Conservation (phyloP, 2,113 vertebrate genomes). For the Poicephalus meyeri region DNA sequence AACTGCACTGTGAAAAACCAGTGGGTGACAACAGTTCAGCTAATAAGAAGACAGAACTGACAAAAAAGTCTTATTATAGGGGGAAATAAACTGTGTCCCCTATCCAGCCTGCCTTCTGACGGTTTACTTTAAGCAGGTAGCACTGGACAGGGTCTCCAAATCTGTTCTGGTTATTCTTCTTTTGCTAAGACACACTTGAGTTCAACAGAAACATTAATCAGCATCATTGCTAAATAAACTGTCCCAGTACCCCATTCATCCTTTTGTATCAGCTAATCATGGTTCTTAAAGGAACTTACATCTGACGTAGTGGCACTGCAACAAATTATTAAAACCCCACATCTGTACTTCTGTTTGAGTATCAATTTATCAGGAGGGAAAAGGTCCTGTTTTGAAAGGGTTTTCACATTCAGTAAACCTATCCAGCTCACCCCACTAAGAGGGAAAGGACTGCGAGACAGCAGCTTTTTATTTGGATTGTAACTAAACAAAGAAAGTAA, state of each 20-base stretch:
- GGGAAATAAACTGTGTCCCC: neutral
- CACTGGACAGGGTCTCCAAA: neutral
- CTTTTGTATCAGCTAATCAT: neutral
- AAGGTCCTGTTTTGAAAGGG: neutral
- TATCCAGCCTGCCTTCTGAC: neutral
- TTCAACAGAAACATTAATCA: conserved; percentile 27
- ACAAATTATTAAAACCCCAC: neutral
- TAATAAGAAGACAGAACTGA: neutral
- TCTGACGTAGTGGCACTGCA: neutral
- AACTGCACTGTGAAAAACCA: neutral
- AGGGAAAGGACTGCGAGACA: neutral
- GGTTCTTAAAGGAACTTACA: neutral
- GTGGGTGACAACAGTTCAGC: neutral
- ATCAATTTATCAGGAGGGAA: neutral
- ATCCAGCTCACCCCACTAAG: neutral
- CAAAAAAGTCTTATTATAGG: neutral
- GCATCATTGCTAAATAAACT: neutral
- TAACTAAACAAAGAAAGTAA: neutral
- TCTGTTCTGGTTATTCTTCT: neutral
- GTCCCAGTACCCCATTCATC: neutral
- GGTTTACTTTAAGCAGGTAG: neutral
- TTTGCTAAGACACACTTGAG: neutral
- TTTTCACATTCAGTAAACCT: neutral
- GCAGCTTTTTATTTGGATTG: neutral
- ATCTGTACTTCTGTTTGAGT: neutral